Evolutionary conservation across 37 sponge, comb jelly and placozoan genomes (phyloP), one percentile per base, ranked within the genome.

Genomic region (Axinella damicornis): DNA sequence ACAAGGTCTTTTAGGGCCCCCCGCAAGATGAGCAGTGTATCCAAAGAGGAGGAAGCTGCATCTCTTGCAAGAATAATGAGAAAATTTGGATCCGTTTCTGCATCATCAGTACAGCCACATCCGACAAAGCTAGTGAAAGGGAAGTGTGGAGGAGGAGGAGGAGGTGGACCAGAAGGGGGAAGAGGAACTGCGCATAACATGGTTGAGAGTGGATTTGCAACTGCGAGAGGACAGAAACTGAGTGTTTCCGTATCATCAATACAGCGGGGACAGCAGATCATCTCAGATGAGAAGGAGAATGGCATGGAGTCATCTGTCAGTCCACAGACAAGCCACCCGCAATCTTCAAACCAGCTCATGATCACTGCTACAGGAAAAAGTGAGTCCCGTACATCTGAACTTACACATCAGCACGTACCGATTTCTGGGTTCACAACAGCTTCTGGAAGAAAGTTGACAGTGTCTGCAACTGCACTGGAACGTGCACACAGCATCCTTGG

Each of bases 21-120:
- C 53, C 83, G 92, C 14, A 31, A 13, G 56, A 79, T 83, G 2
- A 24, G 19, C 21, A 52, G 27, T 79, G 92, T 92, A 17, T 83
- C 92, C 15, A 53, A 66, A 25, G 82, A 65, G 13, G 92, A 92
- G 52, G 92, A 92, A 63, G 58, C 27, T n/a, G 74, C 79, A 6
- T 76, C 84, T 5, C 17, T 87, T 32, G 70, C 76, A 28, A 71
- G 79, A 56, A 74, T 92, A 30, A 61, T 87, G 28, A 64, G 36
- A 28, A 31, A 55, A 0, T 86, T 87, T 65, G 66, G 91, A 34
- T 0, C n/a, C n/a, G n/a, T n/a, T n/a, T n/a, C n/a, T n/a, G n/a
- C n/a, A n/a, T n/a, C n/a, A n/a, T n/a, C 40, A 6, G 54, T 65
- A 59, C 54, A 18, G 21, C 13, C 53, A 17, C 0, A 24, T 15